These are phyloP conservation scores for Sesia bembeciformis DNA, from an alignment of 2,888 invertebrate genomes.

Conservation along the genomic window DNA sequence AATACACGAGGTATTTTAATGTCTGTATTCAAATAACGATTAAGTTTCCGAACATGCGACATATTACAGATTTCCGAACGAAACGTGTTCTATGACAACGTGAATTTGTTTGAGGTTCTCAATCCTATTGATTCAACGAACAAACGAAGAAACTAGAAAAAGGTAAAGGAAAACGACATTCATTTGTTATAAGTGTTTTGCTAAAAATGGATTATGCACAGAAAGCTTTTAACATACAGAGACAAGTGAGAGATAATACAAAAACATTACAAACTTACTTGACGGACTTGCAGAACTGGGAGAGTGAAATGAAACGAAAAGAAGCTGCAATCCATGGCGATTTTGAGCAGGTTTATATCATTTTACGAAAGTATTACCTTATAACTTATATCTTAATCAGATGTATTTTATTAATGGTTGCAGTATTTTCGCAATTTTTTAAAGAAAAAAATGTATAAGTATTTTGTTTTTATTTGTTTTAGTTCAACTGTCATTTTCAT, in stretches of 20 bases:
- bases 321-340: constrained; percentile 73
- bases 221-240: constrained; percentile 79
- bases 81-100: no score
- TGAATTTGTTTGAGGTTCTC: no score
- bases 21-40: no score
- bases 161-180: not conserved
- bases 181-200: not conserved
- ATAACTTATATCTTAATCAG: no score
- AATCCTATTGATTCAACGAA: constrained; percentile 1
- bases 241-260: constrained; percentile 81
- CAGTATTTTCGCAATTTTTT: no score
- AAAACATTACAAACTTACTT: constrained; percentile 80
- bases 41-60: no score
- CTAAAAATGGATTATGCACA: constrained; percentile 50
- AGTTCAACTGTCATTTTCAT: no score
- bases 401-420: no score
- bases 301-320: constrained; percentile 81
- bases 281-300: constrained; percentile 82
- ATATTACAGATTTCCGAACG: no score
- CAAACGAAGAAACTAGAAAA: not conserved
- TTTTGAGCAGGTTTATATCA: constrained; percentile 60
- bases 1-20: no score
- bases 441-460: no score
- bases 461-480: no score
- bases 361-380: constrained; percentile 1